Conservation (phyloP, 2,797 vertebrate genomes). For the Falco cherrug region DNA sequence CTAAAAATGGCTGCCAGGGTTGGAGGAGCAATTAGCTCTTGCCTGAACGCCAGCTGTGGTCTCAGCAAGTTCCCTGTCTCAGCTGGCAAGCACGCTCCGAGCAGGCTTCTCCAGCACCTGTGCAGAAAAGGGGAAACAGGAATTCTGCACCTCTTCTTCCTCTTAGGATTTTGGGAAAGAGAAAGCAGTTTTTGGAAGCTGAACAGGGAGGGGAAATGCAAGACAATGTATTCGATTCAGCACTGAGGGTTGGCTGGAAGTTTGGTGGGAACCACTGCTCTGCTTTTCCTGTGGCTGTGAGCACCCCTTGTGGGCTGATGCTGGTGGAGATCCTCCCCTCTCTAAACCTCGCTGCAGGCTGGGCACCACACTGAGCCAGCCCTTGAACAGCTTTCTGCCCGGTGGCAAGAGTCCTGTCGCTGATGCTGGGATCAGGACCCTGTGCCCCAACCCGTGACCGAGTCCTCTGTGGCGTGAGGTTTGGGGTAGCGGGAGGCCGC, state of each 20-base stretch:
- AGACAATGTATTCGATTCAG: background rate
- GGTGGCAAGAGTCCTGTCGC: background rate
- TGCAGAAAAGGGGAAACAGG: rapidly evolving
- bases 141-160: background rate
- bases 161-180: background rate
- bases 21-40: background rate
- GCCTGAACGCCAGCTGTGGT: background rate
- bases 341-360: background rate
- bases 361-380: background rate
- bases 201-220: background rate
- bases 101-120: background rate
- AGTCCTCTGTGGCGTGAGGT: background rate
- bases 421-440: background rate
- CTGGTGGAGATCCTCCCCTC: background rate
- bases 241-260: background rate
- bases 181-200: background rate
- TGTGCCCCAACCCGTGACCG: background rate
- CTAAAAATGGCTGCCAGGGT: background rate
- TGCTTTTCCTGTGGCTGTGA: background rate
- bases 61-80: background rate
- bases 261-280: background rate
- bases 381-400: background rate
- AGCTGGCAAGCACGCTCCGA: background rate
- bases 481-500: background rate
- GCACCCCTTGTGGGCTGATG: background rate